These are phyloP conservation scores for Digitonthophagus gazella DNA, from an alignment of 2,888 invertebrate genomes.

Conservation along the genomic window DNA sequence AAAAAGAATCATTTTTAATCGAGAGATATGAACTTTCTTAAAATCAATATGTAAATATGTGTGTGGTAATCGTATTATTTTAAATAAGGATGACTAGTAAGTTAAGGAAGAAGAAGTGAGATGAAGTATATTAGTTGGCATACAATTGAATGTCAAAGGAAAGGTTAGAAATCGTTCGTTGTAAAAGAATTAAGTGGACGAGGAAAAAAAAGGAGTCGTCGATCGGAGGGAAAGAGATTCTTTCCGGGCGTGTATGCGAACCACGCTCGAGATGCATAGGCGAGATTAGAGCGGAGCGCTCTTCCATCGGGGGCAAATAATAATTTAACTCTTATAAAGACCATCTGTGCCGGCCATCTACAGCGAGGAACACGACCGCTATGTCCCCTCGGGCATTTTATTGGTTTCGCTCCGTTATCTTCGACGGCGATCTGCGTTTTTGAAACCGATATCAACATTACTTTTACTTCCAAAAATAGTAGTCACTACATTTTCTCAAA, in stretches of 20 bases:
- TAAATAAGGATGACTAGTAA: background rate
- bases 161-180: slow-evolving; percentile 31
- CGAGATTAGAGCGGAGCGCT: background rate
- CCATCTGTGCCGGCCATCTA: background rate
- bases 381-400: background rate
- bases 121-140: slow-evolving; percentile 31
- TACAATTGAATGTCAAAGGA: slow-evolving; percentile 37
- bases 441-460: too few species aligned
- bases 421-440: background rate
- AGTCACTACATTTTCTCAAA: too few species aligned
- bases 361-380: background rate
- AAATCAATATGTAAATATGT: too few species aligned
- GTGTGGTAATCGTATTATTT: background rate
- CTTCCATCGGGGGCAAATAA: background rate
- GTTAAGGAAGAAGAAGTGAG: background rate
- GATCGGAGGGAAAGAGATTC: slow-evolving; percentile 1
- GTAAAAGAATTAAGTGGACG: background rate
- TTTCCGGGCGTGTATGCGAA: slow-evolving; percentile 11
- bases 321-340: background rate
- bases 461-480: too few species aligned
- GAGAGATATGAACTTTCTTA: too few species aligned
- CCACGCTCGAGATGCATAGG: slow-evolving; percentile 21
- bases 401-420: background rate
- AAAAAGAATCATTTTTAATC: background rate
- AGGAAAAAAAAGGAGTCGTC: background rate